Conservation (phyloP, 2,797 vertebrate species). For the Spinus pinus region DNA sequence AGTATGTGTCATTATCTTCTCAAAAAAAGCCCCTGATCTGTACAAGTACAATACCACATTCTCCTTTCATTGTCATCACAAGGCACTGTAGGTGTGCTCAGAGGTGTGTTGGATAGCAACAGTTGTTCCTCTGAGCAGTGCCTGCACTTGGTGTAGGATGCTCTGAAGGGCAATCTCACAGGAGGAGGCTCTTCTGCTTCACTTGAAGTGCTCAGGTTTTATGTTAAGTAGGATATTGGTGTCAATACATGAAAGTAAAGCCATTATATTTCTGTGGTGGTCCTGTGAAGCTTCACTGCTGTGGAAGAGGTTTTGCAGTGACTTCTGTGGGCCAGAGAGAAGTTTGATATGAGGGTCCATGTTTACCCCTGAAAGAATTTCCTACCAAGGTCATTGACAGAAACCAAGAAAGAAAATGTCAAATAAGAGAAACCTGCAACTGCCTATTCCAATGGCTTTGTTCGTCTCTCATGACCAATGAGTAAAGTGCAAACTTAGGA, state of each 20-base stretch:
- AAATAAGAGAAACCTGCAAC: not conserved
- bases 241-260: not conserved
- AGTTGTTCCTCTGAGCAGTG: not conserved
- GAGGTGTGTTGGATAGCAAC: slow-evolving; percentile 26
- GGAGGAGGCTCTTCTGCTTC: not conserved
- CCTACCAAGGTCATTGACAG: not conserved
- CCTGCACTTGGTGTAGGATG: not conserved
- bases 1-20: slow-evolving; percentile 66
- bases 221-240: not conserved
- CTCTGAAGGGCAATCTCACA: slow-evolving; percentile 26
- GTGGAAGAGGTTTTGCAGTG: not conserved
- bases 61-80: slow-evolving; percentile 64
- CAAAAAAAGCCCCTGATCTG: slow-evolving; percentile 3
- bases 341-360: not conserved
- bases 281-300: not conserved
- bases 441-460: not conserved
- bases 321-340: not conserved
- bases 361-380: not conserved
- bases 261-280: not conserved
- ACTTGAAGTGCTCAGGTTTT: not conserved
- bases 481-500: not conserved
- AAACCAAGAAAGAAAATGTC: not conserved
- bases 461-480: not conserved
- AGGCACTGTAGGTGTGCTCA: slow-evolving; percentile 55
- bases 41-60: slow-evolving; percentile 51